Base-by-base conservation (phyloP, 2,888 invertebrate genomes). In the Oxycera nigricornis region DNA sequence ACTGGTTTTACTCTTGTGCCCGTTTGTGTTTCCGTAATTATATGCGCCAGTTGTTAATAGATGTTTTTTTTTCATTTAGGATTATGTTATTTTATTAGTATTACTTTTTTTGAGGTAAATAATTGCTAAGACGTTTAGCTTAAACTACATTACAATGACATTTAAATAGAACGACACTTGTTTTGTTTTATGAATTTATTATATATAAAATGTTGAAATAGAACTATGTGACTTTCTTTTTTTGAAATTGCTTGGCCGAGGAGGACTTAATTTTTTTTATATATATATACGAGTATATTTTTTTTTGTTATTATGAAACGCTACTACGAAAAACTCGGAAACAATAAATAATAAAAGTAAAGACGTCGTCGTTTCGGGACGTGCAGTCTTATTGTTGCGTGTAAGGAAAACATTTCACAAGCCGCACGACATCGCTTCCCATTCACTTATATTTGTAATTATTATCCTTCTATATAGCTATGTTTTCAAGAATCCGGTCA, bases 351-450 rank as follows among this genome's bases (percentile, higher is more conserved):
- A 46, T 46, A 17, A 55, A 20, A 55, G 55, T 55, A 55, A 55
- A 24, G 17, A 55, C 11, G 20, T 55, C 20, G 24, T 55, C 24
- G 55, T 17, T 24, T 20, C 55, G 55, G 55, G 55, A 55, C 55
- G 55, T 7, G 14, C 17, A 55, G 22, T 55, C 55, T 20, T 55
- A 55, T 20, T 7, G 24, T 24, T 55, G 55, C 55, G 55, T 55
- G 55, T 55, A 55, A n/a, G 20, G 55, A 22, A 20, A 55, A 20
- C 55, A 55, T 55, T 22, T 55, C 55, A 55, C 55, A n/a, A 55
- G 55, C 55, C 55, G 55, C 55, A 55, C 55, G 22, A 55, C 55
- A 55, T 55, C 11, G 20, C 55, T 55, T 55, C 24, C 11, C 55
- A 24, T 46, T 3, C 17, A 46, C 46, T 46, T n/a, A n/a, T n/a